Evolutionary conservation across 30 jellyfish, hydroid and myxozoan species (phyloP), one percentile per base, ranked within the genome.

Genomic region (Turritopsis dohrnii): DNA sequence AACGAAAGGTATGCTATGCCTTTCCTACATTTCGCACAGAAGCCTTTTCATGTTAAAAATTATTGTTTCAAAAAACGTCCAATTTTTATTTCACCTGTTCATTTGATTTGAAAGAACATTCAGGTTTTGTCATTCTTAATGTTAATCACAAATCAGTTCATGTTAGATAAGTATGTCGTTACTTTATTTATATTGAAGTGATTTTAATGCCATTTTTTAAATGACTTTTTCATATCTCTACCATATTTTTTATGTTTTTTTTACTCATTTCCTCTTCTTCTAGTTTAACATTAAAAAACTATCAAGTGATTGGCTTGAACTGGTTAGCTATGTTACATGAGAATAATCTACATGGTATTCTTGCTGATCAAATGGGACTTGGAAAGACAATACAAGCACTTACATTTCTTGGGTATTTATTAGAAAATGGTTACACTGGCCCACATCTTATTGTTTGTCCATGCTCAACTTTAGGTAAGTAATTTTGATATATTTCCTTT

Each of bases 281-380:
- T 16, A 90, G 97, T 21, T 52, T 81, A 7, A 54, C 71, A 22
- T 53, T 90, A 87, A 90, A 90, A 60, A 69, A 84, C 75, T 90
- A 90, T 81, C 97, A 90, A 53, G 73, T 86, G 27, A 27, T 84
- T 18, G 97, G 97, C 4, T 82, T 90, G 31, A 90, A 86, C 79
- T 90, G 97, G 97, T 82, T 90, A 8, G 79, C 85, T 0, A 81
- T 91, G 65, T 80, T 90, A 87, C 97, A 90, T 79, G 76, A 87
- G 26, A 90, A 90, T 28, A 90, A 91, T 20, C 87, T 90, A 52
- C 86, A 86, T 71, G 97, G 95, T 5, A 90, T 90, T 71, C 90
- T 90, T 25, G 97, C 97, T 21, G 97, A 90, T 72, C 95, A 90
- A 52, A 90, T 90, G 97, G 97, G 97, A 17, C 92, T 90, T 27